Base-by-base conservation (phyloP, 23 tunicate species). In the Phallusia fumigata region DNA sequence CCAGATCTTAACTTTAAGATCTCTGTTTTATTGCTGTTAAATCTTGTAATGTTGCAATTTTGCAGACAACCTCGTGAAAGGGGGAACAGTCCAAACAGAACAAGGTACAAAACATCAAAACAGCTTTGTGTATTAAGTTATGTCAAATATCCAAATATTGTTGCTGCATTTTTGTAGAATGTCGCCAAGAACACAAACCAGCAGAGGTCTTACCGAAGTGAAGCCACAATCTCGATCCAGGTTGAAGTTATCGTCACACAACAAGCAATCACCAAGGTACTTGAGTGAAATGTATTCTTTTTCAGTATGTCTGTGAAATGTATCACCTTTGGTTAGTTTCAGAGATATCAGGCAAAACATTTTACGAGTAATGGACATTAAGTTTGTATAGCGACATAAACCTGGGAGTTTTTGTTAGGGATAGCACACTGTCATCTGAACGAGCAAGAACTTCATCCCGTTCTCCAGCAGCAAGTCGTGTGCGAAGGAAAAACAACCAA, bases 381-480 rank as follows among this genome's bases (percentile, higher is more conserved):
- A n/a, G n/a, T n/a, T n/a, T n/a, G n/a, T n/a, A n/a, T n/a, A n/a
- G n/a, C n/a, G n/a, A n/a, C n/a, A n/a, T n/a, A n/a, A n/a, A n/a
- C n/a, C n/a, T n/a, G n/a, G 21, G 21, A 19, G n/a, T n/a, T n/a
- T n/a, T 28, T 45, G 21, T 5, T 26, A 36, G 58, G 69, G 81
- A 79, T 36, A 65, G 30, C 73, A 13, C 35, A 33, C 12, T 36
- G 53, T 35, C 78, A 58, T 58, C 69, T 3, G 69, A 58, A 13
- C 28, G 26, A 3, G 16, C 28, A 13, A 58, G 73, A 24, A 79
- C 28, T 52, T 82, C 90, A 0, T 34, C 86, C 11, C 44, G 98
- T 18, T 93, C 93, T 44, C 98, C 98, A 10, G 98, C 98, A n/a
- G 98, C 98, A 1, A 87, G 80, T 53, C 79, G 98, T 65, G 98